A percentile compares a stretch with the other conserved stretches of the same genome.
Conservation (phyloP, 2,113 vertebrate species). For the Zeus faber region DNA sequence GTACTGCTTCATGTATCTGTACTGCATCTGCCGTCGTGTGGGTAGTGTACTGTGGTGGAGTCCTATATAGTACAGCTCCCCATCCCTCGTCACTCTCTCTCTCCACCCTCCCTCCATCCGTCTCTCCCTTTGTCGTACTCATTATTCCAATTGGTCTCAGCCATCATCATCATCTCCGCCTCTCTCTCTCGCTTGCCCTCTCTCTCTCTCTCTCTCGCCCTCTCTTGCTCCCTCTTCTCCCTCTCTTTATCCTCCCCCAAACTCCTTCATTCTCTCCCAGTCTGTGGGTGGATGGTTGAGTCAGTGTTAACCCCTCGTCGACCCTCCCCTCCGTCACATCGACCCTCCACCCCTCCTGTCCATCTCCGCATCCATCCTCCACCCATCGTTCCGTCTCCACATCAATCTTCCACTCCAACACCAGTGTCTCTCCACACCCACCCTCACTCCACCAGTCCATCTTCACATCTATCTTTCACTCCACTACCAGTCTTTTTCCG, state of each 20-base stretch:
- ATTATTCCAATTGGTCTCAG: not conserved
- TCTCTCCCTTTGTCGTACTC: slow-evolving; percentile 12
- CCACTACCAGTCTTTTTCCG: too few species aligned
- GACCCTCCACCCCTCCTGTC: not conserved
- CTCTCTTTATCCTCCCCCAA: not conserved
- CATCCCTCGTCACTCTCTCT: not conserved
- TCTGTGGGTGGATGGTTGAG: too few species aligned
- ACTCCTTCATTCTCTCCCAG: not conserved
- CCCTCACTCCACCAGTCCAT: too few species aligned
- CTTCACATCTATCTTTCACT: too few species aligned
- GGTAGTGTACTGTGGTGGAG: too few species aligned
- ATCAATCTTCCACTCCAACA: too few species aligned
- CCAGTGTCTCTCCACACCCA: too few species aligned
- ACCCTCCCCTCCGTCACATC: too few species aligned
- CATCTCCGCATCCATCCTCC: not conserved
- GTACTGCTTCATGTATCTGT: too few species aligned
- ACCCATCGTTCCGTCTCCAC: not conserved
- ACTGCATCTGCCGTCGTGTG: too few species aligned
- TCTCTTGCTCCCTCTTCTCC: not conserved
- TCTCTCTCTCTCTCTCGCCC: not conserved
- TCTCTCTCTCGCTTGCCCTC: not conserved
- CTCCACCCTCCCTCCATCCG: not conserved
- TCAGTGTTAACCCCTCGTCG: too few species aligned
- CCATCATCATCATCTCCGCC: not conserved
- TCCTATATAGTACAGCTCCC: too few species aligned